These are phyloP conservation scores for Halcyon badia DNA, from an alignment of 2,797 vertebrate genomes.

Conservation along the genomic window DNA sequence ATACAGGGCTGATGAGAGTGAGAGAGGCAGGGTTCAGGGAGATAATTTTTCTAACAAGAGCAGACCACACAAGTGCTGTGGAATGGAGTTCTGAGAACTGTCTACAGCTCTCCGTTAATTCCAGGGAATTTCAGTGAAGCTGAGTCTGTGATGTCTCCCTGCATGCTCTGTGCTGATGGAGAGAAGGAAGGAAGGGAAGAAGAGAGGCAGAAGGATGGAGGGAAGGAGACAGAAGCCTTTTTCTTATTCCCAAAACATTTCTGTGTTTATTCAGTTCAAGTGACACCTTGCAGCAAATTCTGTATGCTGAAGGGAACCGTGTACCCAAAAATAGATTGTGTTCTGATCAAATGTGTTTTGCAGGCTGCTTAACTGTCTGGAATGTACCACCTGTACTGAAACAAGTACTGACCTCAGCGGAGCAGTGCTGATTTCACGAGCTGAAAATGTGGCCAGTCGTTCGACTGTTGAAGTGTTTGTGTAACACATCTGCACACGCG, in stretches of 20 bases:
- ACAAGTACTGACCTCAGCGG: not conserved
- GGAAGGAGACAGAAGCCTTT: not conserved
- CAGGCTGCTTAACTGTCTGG: slow-evolving; percentile 11
- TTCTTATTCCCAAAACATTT: not conserved
- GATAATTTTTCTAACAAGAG: slow-evolving; percentile 58
- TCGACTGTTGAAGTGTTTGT: not conserved
- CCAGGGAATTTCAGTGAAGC: slow-evolving; percentile 19
- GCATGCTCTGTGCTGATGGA: not conserved
- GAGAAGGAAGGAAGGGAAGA: not conserved
- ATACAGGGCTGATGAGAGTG: slow-evolving; percentile 58
- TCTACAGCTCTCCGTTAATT: not conserved
- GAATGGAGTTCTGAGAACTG: slow-evolving; percentile 49
- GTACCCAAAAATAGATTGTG: slow-evolving; percentile 27
- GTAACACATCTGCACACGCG: accelerated
- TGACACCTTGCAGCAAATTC: slow-evolving; percentile 6
- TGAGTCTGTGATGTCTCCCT: slow-evolving; percentile 26
- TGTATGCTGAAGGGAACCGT: not conserved
- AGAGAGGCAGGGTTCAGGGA: slow-evolving; percentile 56
- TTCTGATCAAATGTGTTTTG: not conserved
- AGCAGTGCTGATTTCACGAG: not conserved
- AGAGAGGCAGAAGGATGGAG: not conserved
- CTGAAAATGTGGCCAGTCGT: not conserved
- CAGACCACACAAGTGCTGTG: slow-evolving; percentile 80
- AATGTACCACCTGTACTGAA: slow-evolving; percentile 43
- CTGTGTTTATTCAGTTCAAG: not conserved